Evolutionary conservation across 2,113 vertebrate genomes (phyloP).

Genomic region (Antechinus flavipes): DNA sequence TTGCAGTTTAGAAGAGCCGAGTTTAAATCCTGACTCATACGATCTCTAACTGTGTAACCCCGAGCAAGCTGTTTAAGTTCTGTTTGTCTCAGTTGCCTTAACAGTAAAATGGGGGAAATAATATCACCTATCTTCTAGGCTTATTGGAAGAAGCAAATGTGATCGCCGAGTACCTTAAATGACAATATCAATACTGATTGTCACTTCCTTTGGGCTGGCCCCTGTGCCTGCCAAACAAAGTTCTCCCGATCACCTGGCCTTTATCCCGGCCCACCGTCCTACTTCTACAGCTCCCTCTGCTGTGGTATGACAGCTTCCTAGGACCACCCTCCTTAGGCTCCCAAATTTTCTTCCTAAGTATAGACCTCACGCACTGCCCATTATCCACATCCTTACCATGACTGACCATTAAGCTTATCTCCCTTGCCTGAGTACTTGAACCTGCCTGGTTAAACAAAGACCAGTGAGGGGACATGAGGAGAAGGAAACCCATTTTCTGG

Average conservation of each 20-base stretch:
- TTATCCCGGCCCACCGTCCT: not conserved
- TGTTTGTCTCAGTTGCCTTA: not conserved
- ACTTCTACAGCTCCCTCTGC: not conserved
- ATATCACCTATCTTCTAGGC: not conserved
- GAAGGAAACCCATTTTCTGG: not conserved
- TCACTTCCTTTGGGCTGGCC: not conserved
- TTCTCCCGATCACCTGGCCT: not conserved
- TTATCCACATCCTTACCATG: not conserved
- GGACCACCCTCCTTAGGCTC: not conserved
- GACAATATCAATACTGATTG: not conserved
- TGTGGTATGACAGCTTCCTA: not conserved
- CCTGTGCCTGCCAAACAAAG: constrained; percentile 20
- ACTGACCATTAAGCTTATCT: not conserved
- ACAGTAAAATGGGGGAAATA: not conserved
- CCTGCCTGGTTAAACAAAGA: not conserved
- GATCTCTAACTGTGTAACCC: not conserved
- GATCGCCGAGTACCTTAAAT: not conserved
- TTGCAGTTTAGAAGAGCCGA: not conserved
- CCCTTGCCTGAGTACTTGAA: not conserved
- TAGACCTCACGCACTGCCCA: not conserved
- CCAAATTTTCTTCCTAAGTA: not conserved
- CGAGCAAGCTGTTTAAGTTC: not conserved
- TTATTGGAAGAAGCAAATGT: not conserved
- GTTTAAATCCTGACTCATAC: not conserved
- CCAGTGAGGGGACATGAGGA: not conserved